Conservation (phyloP, 2,113 vertebrate species). For the Callospermophilus lateralis region DNA sequence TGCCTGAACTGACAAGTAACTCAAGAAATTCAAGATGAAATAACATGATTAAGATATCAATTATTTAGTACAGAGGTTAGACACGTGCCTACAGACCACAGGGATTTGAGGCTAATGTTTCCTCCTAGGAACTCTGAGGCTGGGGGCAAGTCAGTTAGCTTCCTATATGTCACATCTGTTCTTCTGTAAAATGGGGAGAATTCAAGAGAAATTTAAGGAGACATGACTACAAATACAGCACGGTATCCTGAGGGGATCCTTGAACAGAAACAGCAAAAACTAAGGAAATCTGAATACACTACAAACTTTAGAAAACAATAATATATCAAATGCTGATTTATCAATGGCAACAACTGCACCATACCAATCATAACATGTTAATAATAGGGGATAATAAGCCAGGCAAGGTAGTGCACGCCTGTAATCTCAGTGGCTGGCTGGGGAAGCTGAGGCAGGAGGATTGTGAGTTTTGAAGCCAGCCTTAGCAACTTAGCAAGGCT, state of each 20-base stretch:
- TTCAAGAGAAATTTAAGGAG: neutral
- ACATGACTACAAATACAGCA: neutral
- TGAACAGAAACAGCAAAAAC: slow-evolving; percentile 12
- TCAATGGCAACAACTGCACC: neutral
- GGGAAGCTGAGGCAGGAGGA: no score
- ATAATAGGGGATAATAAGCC: neutral
- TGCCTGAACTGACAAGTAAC: neutral
- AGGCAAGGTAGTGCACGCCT: no score
- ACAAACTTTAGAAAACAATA: slow-evolving; percentile 6
- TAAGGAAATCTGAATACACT: slow-evolving; percentile 9
- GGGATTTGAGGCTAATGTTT: slow-evolving; percentile 6
- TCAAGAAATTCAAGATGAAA: neutral
- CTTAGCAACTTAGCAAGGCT: no score
- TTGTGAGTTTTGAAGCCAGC: no score
- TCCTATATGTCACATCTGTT: neutral
- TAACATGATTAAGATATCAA: neutral
- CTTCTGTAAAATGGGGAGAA: neutral
- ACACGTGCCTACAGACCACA: neutral
- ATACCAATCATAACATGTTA: neutral
- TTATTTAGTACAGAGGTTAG: neutral
- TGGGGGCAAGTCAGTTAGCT: neutral
- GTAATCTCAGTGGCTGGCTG: no score
- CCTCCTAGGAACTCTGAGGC: neutral
- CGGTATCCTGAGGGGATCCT: neutral
- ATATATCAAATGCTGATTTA: neutral